Evolutionary conservation across 2,797 vertebrate species (phyloP), one percentile per base, ranked within the genome.

Genomic region (Scolopax bukidnonensis): DNA sequence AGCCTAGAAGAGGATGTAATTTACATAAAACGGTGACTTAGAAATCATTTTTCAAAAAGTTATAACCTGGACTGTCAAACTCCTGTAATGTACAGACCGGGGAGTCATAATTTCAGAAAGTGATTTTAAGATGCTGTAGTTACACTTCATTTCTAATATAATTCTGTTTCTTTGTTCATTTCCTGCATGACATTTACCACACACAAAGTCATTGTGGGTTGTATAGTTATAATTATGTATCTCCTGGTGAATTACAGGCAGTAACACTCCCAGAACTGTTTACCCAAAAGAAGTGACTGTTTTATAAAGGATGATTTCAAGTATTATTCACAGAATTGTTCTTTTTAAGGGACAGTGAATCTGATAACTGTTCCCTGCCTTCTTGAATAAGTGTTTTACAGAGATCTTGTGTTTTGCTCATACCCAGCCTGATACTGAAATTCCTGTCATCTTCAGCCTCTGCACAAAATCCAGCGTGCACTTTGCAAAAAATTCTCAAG

Each of bases 131-230:
- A 80, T 73, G 59, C 38, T 93, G 56, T 84, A 84, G 41, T 84
- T 91, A 65, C 56, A 64, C 21, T 95, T 91, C 19, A 79, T 89
- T 92, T 95, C 80, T 94, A 87, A 89, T 57, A 76, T 79, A 89
- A 93, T 90, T 89, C 67, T 40, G 64, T 84, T 95, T 92, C 82
- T 96, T 97, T 92, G 61, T 93, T 96, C 45, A 64, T 93, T 95
- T 94, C 79, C 78, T 90, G 41, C 56, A 14, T 95, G 93, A 87
- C 87, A 95, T 96, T 96, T 95, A 94, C 75, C 87, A 69, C 90
- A 90, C 75, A 95, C 30, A 65, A 89, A 93, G 69, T 88, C 51
- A 67, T 30, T 1, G 33, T 94, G 90, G 73, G 87, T 65, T 64
- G 48, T 87, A 76, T 69, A 60, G 51, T 67, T 94, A 80, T 76